phyloP scores from a whole-genome alignment of 2,797 vertebrate species.

The Sphenopsis melanotis region DNA sequence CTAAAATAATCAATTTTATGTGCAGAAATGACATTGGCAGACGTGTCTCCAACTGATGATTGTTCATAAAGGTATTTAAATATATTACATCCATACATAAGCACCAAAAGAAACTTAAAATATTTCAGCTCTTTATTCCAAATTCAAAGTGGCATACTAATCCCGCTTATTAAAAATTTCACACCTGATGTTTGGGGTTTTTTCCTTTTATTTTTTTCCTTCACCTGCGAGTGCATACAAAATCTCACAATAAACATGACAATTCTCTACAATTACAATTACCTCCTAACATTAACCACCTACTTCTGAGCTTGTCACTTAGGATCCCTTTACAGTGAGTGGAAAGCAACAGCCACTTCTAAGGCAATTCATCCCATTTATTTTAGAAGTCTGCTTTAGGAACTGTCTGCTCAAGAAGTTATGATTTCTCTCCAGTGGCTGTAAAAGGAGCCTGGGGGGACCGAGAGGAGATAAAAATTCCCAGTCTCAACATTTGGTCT shows the following conservation, averaged over 20 bases:
- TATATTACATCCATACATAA: background rate
- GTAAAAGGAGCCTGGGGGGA: background rate
- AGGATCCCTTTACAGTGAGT: background rate
- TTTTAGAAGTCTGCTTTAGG: conserved; percentile 10
- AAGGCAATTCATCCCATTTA: background rate
- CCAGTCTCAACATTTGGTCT: background rate
- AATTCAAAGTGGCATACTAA: background rate
- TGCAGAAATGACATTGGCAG: background rate
- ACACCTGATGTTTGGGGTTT: background rate
- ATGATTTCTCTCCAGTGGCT: background rate
- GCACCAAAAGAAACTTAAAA: background rate
- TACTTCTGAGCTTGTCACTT: background rate
- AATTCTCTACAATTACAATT: background rate
- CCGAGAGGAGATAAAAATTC: background rate
- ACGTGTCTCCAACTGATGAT: background rate
- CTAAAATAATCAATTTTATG: background rate
- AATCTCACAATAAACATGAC: background rate
- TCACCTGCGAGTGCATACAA: background rate
- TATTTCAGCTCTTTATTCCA: background rate
- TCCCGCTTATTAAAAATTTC: background rate
- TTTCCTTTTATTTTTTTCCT: background rate
- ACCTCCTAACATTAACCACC: background rate
- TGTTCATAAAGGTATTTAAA: background rate
- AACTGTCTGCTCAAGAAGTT: background rate
- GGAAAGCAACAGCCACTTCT: background rate